A percentile compares a stretch with the other conserved stretches of the same genome.
phyloP scores from a whole-genome alignment of 2,797 vertebrate genomes.

The Lophotriccus pileatus region DNA sequence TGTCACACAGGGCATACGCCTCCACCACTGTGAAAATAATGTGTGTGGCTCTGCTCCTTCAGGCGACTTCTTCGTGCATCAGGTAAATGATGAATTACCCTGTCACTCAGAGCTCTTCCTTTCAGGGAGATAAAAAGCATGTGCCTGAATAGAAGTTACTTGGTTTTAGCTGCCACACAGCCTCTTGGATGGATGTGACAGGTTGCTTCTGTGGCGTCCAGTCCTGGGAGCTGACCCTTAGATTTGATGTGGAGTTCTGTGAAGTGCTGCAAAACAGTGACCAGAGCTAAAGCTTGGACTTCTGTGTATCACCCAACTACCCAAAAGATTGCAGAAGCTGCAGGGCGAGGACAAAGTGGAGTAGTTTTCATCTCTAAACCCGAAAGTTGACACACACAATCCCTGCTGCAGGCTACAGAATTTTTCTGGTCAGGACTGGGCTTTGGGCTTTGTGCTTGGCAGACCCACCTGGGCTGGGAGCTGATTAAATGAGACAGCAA shows the following conservation, averaged over 20 bases:
- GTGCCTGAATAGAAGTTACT: constrained; percentile 23
- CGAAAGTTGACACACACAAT: rapidly evolving
- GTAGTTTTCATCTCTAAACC: not conserved
- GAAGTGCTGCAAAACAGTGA: not conserved
- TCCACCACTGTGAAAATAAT: constrained; percentile 16
- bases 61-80: constrained; percentile 10
- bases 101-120: constrained; percentile 57
- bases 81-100: constrained; percentile 66
- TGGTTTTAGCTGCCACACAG: constrained; percentile 22
- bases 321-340: not conserved
- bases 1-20: not conserved
- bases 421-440: not conserved
- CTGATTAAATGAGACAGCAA: not conserved
- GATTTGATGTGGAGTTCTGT: not conserved
- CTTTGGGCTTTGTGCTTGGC: not conserved
- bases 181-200: not conserved
- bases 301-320: not conserved
- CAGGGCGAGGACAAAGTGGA: not conserved
- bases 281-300: not conserved
- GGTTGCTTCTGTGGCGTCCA: not conserved
- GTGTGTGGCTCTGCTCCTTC: constrained; percentile 42
- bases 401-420: not conserved
- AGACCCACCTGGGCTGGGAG: not conserved
- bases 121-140: constrained; percentile 54
- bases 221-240: not conserved